phyloP scores from a whole-genome alignment of 1,140 invertebrate genomes.

The Pentalonia nigronervosa region DNA sequence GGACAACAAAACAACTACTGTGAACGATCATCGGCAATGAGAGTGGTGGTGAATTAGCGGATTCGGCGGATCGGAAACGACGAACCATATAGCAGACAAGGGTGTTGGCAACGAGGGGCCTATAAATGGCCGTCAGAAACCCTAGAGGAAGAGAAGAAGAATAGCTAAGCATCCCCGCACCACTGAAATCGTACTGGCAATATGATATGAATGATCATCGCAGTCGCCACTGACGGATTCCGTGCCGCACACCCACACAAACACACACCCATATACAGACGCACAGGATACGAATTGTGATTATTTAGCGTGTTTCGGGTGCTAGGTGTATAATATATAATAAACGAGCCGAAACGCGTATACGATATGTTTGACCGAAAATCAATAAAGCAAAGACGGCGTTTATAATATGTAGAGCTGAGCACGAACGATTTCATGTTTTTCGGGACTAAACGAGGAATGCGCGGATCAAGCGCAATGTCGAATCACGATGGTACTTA shows the following conservation, averaged over 20 bases:
- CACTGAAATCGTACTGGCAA: neutral
- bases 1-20: conserved; percentile 11
- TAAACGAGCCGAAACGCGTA: neutral
- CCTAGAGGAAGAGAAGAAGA: neutral
- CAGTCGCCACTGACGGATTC: neutral
- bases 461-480: neutral
- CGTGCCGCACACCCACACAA: too few species aligned
- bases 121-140: neutral
- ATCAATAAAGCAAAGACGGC: neutral
- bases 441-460: neutral
- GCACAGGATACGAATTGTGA: neutral
- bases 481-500: neutral
- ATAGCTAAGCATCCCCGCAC: neutral
- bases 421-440: conserved; percentile 5
- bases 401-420: neutral
- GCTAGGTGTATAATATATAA: neutral
- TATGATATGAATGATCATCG: neutral
- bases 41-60: neutral
- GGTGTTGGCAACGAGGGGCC: neutral
- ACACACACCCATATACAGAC: neutral
- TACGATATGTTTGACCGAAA: neutral
- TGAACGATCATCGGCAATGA: neutral
- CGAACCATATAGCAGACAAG: neutral
- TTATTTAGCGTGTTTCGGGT: neutral
- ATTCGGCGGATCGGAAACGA: neutral